A percentile compares a stretch with the other conserved stretches of the same genome.
phyloP scores from a whole-genome alignment of 2,113 vertebrate genomes.

The Tetrax tetrax region DNA sequence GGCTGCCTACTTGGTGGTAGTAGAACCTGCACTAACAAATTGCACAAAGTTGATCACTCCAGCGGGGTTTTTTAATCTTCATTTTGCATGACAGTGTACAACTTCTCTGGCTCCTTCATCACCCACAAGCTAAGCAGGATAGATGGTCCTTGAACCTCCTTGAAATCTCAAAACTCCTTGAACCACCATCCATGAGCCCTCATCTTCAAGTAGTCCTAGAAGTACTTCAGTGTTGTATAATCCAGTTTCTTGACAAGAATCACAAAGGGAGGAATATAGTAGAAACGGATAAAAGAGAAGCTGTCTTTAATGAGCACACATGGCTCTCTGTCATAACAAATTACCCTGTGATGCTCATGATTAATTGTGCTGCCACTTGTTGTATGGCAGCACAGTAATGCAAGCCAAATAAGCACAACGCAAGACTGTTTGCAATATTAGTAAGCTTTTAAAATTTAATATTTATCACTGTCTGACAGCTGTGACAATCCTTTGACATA shows the following conservation, averaged over 20 bases:
- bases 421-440: conserved; percentile 58
- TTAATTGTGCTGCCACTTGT: conserved; percentile 64
- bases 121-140: background rate
- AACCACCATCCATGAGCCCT: background rate
- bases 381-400: background rate
- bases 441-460: conserved; percentile 27
- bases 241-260: conserved; percentile 4
- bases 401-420: conserved; percentile 60
- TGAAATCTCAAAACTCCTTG: background rate
- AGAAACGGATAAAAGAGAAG: conserved; percentile 41
- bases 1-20: background rate
- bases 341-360: conserved; percentile 58
- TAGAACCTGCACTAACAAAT: background rate
- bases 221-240: background rate
- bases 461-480: conserved; percentile 63
- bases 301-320: conserved; percentile 58
- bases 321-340: conserved; percentile 68
- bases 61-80: background rate
- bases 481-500: conserved; percentile 8
- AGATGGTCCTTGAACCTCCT: background rate
- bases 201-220: background rate
- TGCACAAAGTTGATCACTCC: background rate
- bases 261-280: background rate
- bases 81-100: background rate
- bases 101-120: background rate